Evolutionary conservation across 1,140 invertebrate species (phyloP), one percentile per base, ranked within the genome.

Genomic region (Prorops nasuta): DNA sequence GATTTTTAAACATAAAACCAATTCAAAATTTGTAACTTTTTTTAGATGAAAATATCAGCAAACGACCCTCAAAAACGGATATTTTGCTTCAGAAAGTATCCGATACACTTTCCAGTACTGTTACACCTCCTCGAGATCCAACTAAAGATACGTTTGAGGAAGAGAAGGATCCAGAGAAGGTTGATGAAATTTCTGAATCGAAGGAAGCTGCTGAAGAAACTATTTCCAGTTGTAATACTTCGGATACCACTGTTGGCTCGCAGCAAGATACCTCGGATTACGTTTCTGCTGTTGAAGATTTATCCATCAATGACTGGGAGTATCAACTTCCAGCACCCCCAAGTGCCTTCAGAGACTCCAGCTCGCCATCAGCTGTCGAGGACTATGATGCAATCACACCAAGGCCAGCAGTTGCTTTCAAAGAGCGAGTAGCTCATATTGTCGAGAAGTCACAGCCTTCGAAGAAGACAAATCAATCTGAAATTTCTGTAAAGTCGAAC

Each of bases 271-370:
- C 69, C 1, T 73, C 71, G 1, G 75, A 76, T 16, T 76, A 76
- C 50, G 71, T 72, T 0, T 76, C 74, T 3, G 66, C 67, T 0
- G 59, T 51, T 4, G 69, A 76, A 28, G 68, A 75, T 43, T 49
- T 72, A 0, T 68, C 67, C 0, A 62, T 69, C 1, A 63, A 58
- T 0, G 80, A 83, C 36, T 86, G 83, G 83, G 79, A 85, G 28
- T 84, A 84, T 54, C 78, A 82, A 53, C 67, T 85, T n/a, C 84
- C 84, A 8, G 81, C 82, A 1, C 84, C 84, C 2, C 84, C 84
- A 1, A 82, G 77, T 39, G 80, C 71, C n/a, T 85, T 84, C 51
- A 66, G 82, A 9, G 83, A 84, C 52, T 60, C 63, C 14, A 51
- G 56, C 39, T 78, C 76, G 12, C 71, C 78, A 3, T 37, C 71